Evolutionary conservation across 2,797 vertebrate species (phyloP).

Genomic region (Mormyrops attenuatus): DNA sequence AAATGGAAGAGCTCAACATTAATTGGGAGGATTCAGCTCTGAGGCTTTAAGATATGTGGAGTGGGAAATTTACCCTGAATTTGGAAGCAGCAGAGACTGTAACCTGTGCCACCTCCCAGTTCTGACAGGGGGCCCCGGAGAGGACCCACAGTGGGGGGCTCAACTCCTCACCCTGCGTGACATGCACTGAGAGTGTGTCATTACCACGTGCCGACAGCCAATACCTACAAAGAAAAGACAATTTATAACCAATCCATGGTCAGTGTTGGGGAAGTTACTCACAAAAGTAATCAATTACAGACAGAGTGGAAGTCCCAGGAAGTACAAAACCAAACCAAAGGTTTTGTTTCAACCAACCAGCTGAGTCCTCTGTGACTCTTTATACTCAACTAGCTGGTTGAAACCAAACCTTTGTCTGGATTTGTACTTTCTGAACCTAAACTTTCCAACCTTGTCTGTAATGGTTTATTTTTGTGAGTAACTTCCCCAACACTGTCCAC

Average conservation of each 20-base stretch:
- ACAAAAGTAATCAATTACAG: neutral
- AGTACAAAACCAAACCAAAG: neutral
- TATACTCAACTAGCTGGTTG: neutral
- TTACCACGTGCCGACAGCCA: slow-evolving; percentile 44
- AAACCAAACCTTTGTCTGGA: neutral
- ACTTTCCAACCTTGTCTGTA: neutral
- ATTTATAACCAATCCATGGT: neutral
- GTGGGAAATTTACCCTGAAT: slow-evolving; percentile 48
- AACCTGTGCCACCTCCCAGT: slow-evolving; percentile 64
- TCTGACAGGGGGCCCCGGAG: slow-evolving; percentile 39
- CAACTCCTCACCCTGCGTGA: slow-evolving; percentile 38
- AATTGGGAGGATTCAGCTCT: neutral
- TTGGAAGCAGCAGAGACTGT: slow-evolving; percentile 54
- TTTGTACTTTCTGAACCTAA: neutral
- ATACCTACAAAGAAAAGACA: slow-evolving; percentile 50
- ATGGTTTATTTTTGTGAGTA: neutral
- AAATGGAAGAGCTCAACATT: neutral
- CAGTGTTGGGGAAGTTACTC: neutral
- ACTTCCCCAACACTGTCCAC: neutral
- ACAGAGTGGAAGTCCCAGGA: neutral
- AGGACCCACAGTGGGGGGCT: slow-evolving; percentile 48
- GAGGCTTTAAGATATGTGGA: neutral
- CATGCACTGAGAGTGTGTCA: slow-evolving; percentile 48
- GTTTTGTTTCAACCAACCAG: neutral
- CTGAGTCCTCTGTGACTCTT: neutral